A percentile compares a stretch with the other conserved stretches of the same genome.
Evolutionary conservation across 2,797 vertebrate genomes (phyloP).

Genomic region (Mionectes olivaceus): DNA sequence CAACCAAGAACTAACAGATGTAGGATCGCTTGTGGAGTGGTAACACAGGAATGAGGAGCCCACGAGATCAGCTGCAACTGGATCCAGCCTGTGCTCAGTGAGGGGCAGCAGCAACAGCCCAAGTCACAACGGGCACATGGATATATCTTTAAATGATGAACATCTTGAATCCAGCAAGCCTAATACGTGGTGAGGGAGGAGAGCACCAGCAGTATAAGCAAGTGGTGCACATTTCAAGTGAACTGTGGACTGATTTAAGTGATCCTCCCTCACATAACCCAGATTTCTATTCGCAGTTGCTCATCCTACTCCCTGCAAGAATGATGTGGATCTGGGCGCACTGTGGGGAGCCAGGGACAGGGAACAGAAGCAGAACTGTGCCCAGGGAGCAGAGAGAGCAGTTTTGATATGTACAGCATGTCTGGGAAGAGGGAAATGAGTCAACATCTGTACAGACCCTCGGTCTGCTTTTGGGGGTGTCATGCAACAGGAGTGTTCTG

Average conservation of each 20-base stretch:
- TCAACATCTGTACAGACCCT: no score
- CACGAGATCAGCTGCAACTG: background rate
- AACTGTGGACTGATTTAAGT: background rate
- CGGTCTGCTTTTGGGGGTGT: background rate
- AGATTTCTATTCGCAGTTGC: background rate
- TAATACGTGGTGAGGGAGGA: background rate
- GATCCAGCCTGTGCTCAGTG: background rate
- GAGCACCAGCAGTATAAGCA: background rate
- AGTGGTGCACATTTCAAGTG: background rate
- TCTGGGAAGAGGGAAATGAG: background rate
- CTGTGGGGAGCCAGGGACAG: background rate
- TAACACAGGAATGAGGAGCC: background rate
- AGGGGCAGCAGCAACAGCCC: background rate
- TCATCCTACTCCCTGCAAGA: background rate
- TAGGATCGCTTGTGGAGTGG: background rate
- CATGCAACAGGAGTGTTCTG: background rate
- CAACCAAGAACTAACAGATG: background rate
- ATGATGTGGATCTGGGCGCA: background rate
- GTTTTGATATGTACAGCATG: background rate
- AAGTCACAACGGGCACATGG: background rate
- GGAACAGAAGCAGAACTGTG: background rate
- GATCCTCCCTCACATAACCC: background rate
- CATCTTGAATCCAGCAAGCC: background rate
- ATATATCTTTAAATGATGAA: background rate
- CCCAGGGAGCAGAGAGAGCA: background rate